Evolutionary conservation across 2,888 invertebrate species (phyloP), one percentile per base, ranked within the genome.

Genomic region (Malacosoma neustria): DNA sequence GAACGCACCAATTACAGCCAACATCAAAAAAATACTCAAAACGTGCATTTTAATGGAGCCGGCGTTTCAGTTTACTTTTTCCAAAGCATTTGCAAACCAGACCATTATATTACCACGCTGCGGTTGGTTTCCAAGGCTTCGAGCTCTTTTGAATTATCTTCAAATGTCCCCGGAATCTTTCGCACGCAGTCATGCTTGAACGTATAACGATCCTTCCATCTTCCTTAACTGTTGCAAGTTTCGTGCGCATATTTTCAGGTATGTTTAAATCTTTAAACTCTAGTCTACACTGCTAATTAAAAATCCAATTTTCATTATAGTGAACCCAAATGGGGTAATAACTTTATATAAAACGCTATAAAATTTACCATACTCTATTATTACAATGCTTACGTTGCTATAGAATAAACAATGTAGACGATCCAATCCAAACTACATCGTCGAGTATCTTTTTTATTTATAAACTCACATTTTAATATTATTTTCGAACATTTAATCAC

Each of bases 91-190:
- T 59, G 57, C 51, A 45, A 41, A 45, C 42, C 47, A 51, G 64
- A 52, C 77, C 82, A 80, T 82, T 82, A 82, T 82, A 77, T 64
- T 73, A 74, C 68, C 56, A 79, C 81, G 82, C 68, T 71, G 79
- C 71, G 73, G 72, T 77, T 59, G 58, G 45, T 58, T 45, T 51
- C 48, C 50, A 58, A 70, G 66, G 69, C 61, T 3, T 61, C 51
- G 55, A 60, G 53, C 59, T 64, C 75, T 77, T 66, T 76, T 72
- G 67, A 62, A 67, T 72, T 63, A 64, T 59, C 57, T 57, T 55
- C 61, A 55, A 62, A 65, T 60, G 67, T 64, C 66, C 58, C 54
- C 33, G 36, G 64, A 71, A 70, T 74, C 72, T 72, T 72, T 72
- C 67, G 61, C 55, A 69, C 57, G 46, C 77, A 74, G 53, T 71